Conservation (phyloP, 2,113 vertebrate species). For the Oryzias javanicus region DNA sequence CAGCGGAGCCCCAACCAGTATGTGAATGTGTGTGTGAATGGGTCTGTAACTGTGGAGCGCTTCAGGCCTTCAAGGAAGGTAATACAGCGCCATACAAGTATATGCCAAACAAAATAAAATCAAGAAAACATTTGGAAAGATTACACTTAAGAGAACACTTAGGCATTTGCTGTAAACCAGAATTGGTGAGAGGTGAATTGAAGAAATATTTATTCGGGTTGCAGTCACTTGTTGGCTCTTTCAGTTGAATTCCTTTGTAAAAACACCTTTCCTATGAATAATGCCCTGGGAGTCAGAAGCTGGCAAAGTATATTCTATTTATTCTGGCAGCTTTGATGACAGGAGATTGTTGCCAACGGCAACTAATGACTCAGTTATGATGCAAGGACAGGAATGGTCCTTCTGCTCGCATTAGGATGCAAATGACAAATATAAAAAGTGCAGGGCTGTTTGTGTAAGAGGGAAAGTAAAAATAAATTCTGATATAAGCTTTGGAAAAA, state of each 20-base stretch:
- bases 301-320: constrained; percentile 36
- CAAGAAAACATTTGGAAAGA: too few relatives aligned
- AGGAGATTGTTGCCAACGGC: constrained; percentile 49
- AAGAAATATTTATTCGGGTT: too few relatives aligned
- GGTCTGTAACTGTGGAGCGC: too few relatives aligned
- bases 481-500: not conserved
- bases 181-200: too few relatives aligned
- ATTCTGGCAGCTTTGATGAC: constrained; percentile 33
- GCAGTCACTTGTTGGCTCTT: not conserved
- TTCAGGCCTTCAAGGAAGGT: too few relatives aligned
- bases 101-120: too few relatives aligned
- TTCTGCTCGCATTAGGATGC: constrained; percentile 41
- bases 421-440: constrained; percentile 24
- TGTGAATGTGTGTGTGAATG: too few relatives aligned
- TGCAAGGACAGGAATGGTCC: constrained; percentile 26
- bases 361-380: constrained; percentile 27
- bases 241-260: not conserved
- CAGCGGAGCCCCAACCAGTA: too few relatives aligned
- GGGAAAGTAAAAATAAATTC: not conserved
- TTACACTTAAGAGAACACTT: too few relatives aligned
- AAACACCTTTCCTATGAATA: constrained; percentile 1
- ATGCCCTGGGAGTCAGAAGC: constrained; percentile 3
- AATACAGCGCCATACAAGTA: too few relatives aligned
- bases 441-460: not conserved
- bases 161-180: too few relatives aligned